Evolutionary conservation across 2,797 vertebrate species (phyloP).

Genomic region (Meda fulgida): DNA sequence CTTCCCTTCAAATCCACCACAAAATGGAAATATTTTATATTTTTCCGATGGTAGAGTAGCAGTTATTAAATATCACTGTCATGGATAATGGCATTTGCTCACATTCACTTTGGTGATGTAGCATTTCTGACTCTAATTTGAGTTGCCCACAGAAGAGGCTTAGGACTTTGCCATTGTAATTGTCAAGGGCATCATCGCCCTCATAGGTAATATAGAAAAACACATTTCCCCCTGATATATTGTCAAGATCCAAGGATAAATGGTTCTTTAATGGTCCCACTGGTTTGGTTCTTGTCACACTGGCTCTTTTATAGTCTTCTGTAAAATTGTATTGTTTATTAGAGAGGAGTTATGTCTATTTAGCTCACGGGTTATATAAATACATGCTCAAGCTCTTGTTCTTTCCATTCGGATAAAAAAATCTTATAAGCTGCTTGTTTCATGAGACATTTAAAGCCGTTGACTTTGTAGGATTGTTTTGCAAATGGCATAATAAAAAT

Average conservation of each 20-base stretch:
- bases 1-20: background rate
- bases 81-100: constrained; percentile 48
- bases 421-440: constrained; percentile 38
- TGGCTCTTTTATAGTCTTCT: background rate
- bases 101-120: constrained; percentile 35
- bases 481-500: constrained; percentile 58
- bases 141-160: background rate
- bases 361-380: constrained; percentile 24
- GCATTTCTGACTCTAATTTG: constrained; percentile 31
- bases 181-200: constrained; percentile 36
- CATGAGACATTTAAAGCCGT: constrained; percentile 52
- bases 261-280: constrained; percentile 37
- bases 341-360: constrained; percentile 27
- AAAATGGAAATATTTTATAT: background rate
- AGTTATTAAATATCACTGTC: constrained; percentile 42
- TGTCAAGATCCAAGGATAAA: constrained; percentile 19
- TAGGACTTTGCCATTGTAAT: constrained; percentile 14
- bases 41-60: constrained; percentile 23
- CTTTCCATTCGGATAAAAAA: background rate
- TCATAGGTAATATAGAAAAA: constrained; percentile 34
- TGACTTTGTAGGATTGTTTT: constrained; percentile 53
- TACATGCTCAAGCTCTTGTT: background rate
- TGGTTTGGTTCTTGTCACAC: constrained; percentile 26
- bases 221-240: constrained; percentile 24
- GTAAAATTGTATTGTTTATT: constrained; percentile 7